Conservation (phyloP, 1,140 invertebrate species). For the Pectinophora gossypiella region DNA sequence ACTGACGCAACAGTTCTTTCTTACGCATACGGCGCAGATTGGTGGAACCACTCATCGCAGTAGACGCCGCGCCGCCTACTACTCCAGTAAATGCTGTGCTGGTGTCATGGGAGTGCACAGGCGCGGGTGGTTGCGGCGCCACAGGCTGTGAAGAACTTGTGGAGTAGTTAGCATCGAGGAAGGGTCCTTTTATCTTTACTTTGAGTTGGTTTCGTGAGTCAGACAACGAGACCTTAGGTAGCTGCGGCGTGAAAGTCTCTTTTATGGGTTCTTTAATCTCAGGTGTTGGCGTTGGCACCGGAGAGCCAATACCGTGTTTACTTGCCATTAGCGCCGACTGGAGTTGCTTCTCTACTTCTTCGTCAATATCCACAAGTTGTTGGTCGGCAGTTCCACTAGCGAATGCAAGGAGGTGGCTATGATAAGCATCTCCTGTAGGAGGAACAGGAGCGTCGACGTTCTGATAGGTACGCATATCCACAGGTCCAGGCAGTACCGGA, state of each 20-base stretch:
- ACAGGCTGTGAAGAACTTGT: slow-evolving; percentile 69
- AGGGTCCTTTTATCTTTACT: slow-evolving; percentile 93
- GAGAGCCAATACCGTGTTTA: slow-evolving; percentile 40
- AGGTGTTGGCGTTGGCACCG: slow-evolving; percentile 35
- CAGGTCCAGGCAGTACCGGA: slow-evolving; percentile 86
- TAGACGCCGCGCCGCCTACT: slow-evolving; percentile 37
- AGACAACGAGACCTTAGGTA: slow-evolving; percentile 80
- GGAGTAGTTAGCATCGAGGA: slow-evolving; percentile 85
- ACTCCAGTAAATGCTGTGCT: slow-evolving; percentile 27
- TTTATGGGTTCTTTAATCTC: slow-evolving; percentile 67
- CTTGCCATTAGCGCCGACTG: slow-evolving; percentile 79
- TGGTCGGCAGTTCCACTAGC: slow-evolving; percentile 79
- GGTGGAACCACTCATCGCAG: slow-evolving; percentile 77
- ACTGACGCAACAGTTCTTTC: slow-evolving; percentile 87
- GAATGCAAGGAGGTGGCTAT: slow-evolving; percentile 81
- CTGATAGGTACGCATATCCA: slow-evolving; percentile 91
- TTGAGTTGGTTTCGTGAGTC: slow-evolving; percentile 90
- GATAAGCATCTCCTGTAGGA: slow-evolving; percentile 52
- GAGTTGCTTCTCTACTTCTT: slow-evolving; percentile 87
- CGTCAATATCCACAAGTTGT: slow-evolving; percentile 82
- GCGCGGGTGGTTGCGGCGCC: slow-evolving; percentile 76
- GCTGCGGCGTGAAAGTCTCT: slow-evolving; percentile 69
- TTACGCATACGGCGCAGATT: slow-evolving; percentile 91
- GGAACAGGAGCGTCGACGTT: slow-evolving; percentile 56
- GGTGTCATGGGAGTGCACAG: slow-evolving; percentile 32